Base-by-base conservation (phyloP, 2,888 invertebrate species). In the Drosophila colorata region DNA sequence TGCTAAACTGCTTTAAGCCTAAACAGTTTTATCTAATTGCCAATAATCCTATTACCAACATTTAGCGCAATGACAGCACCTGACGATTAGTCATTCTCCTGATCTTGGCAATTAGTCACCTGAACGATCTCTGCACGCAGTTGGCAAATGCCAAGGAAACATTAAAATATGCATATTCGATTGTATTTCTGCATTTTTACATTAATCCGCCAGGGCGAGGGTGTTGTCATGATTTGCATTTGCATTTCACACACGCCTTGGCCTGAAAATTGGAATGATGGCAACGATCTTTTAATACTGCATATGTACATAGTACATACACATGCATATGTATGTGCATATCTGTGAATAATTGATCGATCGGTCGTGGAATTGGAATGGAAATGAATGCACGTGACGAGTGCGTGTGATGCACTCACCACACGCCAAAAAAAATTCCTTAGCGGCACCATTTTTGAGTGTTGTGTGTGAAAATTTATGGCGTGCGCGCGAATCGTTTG, bases 161-260 rank as follows among this genome's bases (percentile, higher is more conserved):
- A 76, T 63, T 66, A 14, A 61, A 69, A 55, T 63, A 56, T 67
- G 56, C 56, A 67, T 66, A 49, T 51, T 55, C 56, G 67, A 66
- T 51, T 64, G 65, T 67, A 65, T 82, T 64, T 78, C 57, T 60
- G 63, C 70, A 71, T 72, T 69, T 71, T 75, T 55, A 64, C 58
- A 74, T 78, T 83, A 74, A 83, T 69, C 74, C 70, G 69, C 11
- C 25, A 14, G 43, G 58, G 71, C 37, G 87, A 65, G 84, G 87
- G 87, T 86, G 81, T 80, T 83, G 86, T 64, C 76, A 60, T 73
- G 71, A 69, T 71, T 61, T 66, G 38, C 52, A 67, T 85, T 83
- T 74, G 81, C 83, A 83, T 83, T 87, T 85, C 69, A 78, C 68
- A 85, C 83, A 83, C 83, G 87, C 83, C 83, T 83, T 87, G 83